These are phyloP conservation scores for Brachypalpus laphriformis DNA, from an alignment of 2,888 invertebrate species.

Conservation along the genomic window DNA sequence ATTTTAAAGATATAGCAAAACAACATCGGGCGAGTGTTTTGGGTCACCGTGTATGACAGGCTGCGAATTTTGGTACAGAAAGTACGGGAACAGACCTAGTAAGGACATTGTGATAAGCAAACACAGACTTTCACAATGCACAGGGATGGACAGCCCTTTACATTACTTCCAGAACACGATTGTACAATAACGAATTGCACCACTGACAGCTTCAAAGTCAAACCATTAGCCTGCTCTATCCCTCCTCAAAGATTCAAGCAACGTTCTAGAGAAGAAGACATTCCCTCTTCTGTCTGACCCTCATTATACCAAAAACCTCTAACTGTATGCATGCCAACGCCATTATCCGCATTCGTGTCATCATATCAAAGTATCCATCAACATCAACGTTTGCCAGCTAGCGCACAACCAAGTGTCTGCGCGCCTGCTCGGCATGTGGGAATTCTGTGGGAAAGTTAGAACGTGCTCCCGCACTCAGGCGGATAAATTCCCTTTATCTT, in stretches of 20 bases:
- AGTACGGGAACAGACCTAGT: no score
- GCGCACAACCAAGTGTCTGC: constrained; percentile 57
- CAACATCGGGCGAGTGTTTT: no score
- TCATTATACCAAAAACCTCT: constrained; percentile 45
- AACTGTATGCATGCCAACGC: constrained; percentile 61
- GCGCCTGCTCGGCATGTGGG: constrained; percentile 53
- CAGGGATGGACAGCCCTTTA: no score
- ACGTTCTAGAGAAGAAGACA: constrained; percentile 29
- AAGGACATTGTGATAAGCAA: no score
- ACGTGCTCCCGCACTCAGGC: constrained; percentile 60
- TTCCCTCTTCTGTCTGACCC: constrained; percentile 32
- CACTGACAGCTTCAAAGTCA: background rate
- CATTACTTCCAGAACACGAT: background rate
- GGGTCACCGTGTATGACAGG: no score
- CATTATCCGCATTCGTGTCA: constrained; percentile 66
- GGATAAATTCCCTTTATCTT: constrained; percentile 64
- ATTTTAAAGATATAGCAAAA: no score
- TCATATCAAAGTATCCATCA: constrained; percentile 62
- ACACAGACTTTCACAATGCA: no score
- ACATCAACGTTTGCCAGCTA: constrained; percentile 51
- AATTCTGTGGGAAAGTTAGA: constrained; percentile 66
- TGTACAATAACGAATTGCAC: background rate
- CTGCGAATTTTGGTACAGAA: no score
- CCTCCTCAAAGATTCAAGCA: constrained; percentile 32
- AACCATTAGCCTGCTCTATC: background rate